A percentile compares a stretch with the other conserved stretches of the same genome.
phyloP scores from a whole-genome alignment of 2,797 vertebrate species.

The Caiman crocodilus region DNA sequence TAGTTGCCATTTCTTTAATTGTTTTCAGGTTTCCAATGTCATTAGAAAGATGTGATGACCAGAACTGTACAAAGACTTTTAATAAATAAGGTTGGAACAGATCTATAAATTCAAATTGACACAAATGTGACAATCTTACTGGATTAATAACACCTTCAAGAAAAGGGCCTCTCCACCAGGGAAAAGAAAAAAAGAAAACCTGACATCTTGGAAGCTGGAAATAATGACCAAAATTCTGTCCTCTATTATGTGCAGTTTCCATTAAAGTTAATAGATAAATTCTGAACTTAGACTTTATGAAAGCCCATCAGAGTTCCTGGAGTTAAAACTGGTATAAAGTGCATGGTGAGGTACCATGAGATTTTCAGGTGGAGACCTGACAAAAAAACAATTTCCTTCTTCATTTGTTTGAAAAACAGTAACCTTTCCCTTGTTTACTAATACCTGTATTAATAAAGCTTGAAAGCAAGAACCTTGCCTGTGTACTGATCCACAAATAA shows the following conservation, averaged over 20 bases:
- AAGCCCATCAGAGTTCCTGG: neutral
- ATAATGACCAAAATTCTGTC: neutral
- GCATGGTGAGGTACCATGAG: neutral
- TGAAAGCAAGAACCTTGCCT: slow-evolving; percentile 53
- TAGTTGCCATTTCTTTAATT: neutral
- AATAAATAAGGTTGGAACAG: neutral
- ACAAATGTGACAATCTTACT: neutral
- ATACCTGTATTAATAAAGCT: slow-evolving; percentile 74
- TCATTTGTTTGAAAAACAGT: slow-evolving; percentile 35
- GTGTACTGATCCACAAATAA: slow-evolving; percentile 58
- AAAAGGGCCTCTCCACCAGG: slow-evolving; percentile 12
- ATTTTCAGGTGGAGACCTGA: slow-evolving; percentile 3
- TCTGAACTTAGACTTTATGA: neutral
- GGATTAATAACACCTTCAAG: slow-evolving; percentile 20
- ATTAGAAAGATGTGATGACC: neutral
- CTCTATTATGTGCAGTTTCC: neutral
- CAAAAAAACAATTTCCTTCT: slow-evolving; percentile 43
- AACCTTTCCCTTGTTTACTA: slow-evolving; percentile 61
- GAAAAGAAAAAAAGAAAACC: neutral
- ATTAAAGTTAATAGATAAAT: neutral
- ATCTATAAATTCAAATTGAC: slow-evolving; percentile 6
- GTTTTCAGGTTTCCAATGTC: neutral
- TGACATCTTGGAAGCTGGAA: neutral
- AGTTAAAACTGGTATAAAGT: neutral
- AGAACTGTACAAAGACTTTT: neutral